Conservation (phyloP, 2,113 vertebrate species). For the Sinosuthora webbiana region DNA sequence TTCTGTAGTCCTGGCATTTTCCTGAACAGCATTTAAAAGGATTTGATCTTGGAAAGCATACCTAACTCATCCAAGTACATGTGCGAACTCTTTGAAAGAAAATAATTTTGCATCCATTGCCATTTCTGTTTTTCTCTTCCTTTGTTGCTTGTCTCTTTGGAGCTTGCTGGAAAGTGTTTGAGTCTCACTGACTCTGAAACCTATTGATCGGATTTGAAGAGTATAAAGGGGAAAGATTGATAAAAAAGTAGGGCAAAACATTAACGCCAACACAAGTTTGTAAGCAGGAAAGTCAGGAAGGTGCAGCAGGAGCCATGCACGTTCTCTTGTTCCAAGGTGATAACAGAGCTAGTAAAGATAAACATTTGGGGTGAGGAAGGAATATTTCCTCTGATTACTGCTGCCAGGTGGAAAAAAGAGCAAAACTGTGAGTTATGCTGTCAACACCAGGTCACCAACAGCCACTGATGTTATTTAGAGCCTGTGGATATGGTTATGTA, state of each 20-base stretch:
- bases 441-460: slow-evolving; percentile 39
- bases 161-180: background rate
- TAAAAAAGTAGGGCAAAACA: background rate
- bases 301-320: background rate
- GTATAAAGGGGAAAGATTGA: background rate
- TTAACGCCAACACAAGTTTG: background rate
- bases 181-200: background rate
- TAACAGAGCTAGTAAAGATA: slow-evolving; percentile 4
- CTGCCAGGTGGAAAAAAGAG: slow-evolving; percentile 49
- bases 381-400: slow-evolving; percentile 26
- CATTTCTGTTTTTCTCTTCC: background rate
- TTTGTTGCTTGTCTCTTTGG: background rate
- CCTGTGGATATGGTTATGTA: background rate
- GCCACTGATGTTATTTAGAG: slow-evolving; percentile 13
- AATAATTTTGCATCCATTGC: background rate
- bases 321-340: background rate
- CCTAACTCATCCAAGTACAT: background rate
- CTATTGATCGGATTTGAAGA: background rate
- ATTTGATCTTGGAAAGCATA: background rate
- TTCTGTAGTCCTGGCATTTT: background rate
- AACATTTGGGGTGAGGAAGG: slow-evolving; percentile 26
- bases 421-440: slow-evolving; percentile 49
- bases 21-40: background rate
- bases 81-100: accelerated
- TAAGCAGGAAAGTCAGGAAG: background rate